Conservation (phyloP, 2,113 vertebrate genomes). For the Donacobius atricapilla region DNA sequence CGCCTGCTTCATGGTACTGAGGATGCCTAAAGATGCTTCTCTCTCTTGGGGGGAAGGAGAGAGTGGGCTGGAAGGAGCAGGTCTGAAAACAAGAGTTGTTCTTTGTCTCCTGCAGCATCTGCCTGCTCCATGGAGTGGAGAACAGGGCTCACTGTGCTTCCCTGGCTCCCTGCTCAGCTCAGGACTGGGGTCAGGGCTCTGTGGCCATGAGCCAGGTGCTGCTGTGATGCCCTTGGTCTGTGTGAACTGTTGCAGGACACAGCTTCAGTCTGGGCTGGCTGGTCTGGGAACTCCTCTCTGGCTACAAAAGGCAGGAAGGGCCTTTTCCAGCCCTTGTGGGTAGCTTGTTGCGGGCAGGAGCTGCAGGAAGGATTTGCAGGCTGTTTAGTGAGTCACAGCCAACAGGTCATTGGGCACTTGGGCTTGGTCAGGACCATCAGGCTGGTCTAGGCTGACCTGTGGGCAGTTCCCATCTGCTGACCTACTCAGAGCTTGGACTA, state of each 20-base stretch:
- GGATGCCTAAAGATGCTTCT: background rate
- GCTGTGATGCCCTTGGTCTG: rapidly evolving
- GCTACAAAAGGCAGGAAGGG: background rate
- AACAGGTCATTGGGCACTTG: rapidly evolving
- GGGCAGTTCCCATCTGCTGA: background rate
- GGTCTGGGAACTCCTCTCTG: background rate
- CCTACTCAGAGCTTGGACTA: background rate
- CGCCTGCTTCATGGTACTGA: rapidly evolving
- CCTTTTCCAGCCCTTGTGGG: background rate
- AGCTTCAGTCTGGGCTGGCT: background rate
- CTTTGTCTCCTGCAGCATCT: background rate
- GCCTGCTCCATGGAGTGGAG: background rate
- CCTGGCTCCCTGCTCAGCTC: background rate
- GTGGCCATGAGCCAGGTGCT: rapidly evolving
- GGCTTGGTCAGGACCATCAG: background rate
- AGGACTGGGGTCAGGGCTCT: background rate
- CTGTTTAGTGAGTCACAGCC: background rate
- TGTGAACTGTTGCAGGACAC: rapidly evolving
- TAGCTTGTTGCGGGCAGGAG: background rate
- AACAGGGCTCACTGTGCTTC: rapidly evolving
- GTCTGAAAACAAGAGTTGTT: background rate
- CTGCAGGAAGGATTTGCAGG: background rate
- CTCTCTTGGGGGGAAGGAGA: background rate
- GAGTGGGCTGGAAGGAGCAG: background rate
- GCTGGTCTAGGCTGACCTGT: background rate